phyloP scores from a whole-genome alignment of 1,140 invertebrate species.

The Papilio xuthus region DNA sequence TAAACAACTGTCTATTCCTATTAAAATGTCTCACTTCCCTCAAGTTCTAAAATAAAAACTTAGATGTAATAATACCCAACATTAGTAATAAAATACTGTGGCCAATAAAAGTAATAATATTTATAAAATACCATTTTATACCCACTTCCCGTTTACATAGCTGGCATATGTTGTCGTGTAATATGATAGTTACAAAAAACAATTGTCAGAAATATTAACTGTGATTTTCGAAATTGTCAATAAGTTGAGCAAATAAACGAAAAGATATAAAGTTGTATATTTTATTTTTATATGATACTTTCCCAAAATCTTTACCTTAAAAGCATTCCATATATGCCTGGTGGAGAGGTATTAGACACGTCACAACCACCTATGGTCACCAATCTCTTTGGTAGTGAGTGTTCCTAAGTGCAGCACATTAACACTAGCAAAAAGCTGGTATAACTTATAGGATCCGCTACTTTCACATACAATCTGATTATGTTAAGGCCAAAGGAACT shows the following conservation, averaged over 20 bases:
- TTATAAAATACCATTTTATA: slow-evolving; percentile 80
- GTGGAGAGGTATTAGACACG: no score
- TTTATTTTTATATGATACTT: slow-evolving; percentile 41
- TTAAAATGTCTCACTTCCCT: not conserved
- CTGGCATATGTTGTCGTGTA: slow-evolving; percentile 72
- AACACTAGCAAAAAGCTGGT: no score
- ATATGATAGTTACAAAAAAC: slow-evolving; percentile 74
- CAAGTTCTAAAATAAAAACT: slow-evolving; percentile 38
- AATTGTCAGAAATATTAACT: slow-evolving; percentile 79
- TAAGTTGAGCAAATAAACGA: slow-evolving; percentile 81
- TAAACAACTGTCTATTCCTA: slow-evolving; percentile 27
- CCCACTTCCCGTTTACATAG: slow-evolving; percentile 77
- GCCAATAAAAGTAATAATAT: slow-evolving; percentile 76
- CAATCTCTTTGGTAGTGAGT: no score
- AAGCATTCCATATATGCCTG: not conserved
- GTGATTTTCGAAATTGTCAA: slow-evolving; percentile 81
- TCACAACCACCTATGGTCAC: no score
- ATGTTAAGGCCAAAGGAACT: no score
- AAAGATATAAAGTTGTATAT: slow-evolving; percentile 66
- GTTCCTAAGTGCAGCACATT: no score
- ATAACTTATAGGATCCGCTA: no score
- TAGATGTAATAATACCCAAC: slow-evolving; percentile 56
- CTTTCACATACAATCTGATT: no score
- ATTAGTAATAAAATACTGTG: slow-evolving; percentile 71
- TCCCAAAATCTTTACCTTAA: not conserved